phyloP scores from a whole-genome alignment of 1,140 invertebrate species.

The Leptopilina clavipes region DNA sequence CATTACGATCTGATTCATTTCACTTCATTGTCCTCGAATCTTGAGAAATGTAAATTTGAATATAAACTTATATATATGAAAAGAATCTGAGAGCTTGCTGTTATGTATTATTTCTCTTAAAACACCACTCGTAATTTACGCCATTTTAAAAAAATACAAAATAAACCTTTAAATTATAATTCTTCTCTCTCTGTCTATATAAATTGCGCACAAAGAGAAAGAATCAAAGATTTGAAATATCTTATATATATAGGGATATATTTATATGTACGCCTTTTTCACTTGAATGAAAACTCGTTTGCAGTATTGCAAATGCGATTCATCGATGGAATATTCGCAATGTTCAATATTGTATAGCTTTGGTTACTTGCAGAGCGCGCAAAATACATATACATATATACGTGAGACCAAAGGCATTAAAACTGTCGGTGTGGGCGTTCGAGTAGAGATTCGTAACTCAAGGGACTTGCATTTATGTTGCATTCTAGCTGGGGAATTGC shows the following conservation, averaged over 20 bases:
- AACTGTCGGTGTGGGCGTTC: conserved; percentile 46
- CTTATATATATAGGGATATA: not conserved
- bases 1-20: conserved; percentile 14
- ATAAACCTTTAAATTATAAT: not conserved
- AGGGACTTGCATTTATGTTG: conserved; percentile 35
- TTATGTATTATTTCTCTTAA: not conserved
- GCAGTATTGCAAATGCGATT: conserved; percentile 26
- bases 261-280: conserved; percentile 25
- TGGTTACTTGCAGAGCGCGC: not conserved
- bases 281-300: conserved; percentile 31
- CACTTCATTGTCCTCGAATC: not conserved
- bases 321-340: conserved; percentile 29
- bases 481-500: conserved; percentile 11
- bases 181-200: not conserved
- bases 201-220: not conserved
- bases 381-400: not conserved
- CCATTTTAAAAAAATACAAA: not conserved
- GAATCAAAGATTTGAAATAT: conserved; percentile 18
- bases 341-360: conserved; percentile 28
- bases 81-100: not conserved
- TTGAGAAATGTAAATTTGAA: conserved; percentile 4
- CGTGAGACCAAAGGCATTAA: conserved; percentile 27
- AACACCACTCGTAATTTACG: not conserved
- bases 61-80: not conserved
- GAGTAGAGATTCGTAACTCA: conserved; percentile 44